Evolutionary conservation across 2,113 vertebrate species (phyloP).

Genomic region (Poecile atricapillus): DNA sequence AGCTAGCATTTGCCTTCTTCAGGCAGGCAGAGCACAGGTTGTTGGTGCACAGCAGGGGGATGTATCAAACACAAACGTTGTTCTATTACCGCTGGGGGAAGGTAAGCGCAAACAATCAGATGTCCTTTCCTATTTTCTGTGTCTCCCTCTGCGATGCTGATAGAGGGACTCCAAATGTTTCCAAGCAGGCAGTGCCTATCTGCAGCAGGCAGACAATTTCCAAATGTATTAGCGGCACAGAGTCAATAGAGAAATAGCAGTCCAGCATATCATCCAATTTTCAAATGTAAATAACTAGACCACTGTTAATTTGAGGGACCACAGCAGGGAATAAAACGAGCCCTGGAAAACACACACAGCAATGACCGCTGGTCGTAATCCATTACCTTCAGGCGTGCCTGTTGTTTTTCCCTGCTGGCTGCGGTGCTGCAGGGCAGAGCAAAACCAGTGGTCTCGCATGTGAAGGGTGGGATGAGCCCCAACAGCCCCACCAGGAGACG

Average conservation of each 20-base stretch:
- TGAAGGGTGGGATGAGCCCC: background rate
- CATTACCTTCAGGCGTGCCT: background rate
- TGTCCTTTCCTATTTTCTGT: conserved; percentile 26
- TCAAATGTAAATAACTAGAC: conserved; percentile 62
- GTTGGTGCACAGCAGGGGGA: background rate
- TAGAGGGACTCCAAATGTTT: conserved; percentile 42
- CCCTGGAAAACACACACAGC: background rate
- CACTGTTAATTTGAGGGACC: conserved; percentile 41
- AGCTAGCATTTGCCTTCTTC: background rate
- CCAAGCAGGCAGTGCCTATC: conserved; percentile 46
- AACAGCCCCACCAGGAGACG: rapidly evolving
- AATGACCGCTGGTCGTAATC: background rate
- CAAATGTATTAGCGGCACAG: conserved; percentile 30
- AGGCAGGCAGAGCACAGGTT: background rate
- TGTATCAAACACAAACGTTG: background rate
- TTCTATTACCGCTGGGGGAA: conserved; percentile 2
- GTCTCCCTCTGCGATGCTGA: conserved; percentile 35
- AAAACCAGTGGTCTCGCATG: rapidly evolving
- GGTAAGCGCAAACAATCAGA: conserved; percentile 39
- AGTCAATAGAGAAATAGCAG: conserved; percentile 59
- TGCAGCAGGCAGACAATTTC: conserved; percentile 58
- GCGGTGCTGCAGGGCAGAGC: background rate
- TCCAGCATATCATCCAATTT: conserved; percentile 59
- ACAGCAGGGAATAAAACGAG: conserved; percentile 21
- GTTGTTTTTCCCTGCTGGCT: background rate